These are phyloP conservation scores for Strigamia maritima DNA, from an alignment of 2,888 invertebrate species.

Conservation along the genomic window DNA sequence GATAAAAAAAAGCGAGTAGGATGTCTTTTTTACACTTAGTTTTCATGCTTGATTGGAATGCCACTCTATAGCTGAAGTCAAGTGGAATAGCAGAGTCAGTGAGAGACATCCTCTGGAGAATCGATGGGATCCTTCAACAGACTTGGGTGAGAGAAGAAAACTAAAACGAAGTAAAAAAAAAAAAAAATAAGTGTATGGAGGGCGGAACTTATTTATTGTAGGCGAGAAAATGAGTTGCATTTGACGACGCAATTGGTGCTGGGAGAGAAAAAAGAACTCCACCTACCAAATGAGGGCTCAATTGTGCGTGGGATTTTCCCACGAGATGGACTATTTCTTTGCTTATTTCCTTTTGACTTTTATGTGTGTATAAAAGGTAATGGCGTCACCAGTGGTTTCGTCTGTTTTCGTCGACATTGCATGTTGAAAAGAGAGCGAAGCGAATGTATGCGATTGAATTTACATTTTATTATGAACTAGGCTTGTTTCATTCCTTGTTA, in stretches of 20 bases:
- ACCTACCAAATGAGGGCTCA: constrained; percentile 4
- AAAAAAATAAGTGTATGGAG: background rate
- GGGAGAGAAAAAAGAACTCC: background rate
- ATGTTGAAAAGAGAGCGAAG: background rate
- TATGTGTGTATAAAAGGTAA: constrained; percentile 4
- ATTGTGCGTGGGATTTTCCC: constrained; percentile 4
- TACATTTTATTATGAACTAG: background rate
- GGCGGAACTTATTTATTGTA: constrained; percentile 4
- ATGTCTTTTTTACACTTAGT: constrained; percentile 4
- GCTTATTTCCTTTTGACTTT: constrained; percentile 4
- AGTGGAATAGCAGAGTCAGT: constrained; percentile 4
- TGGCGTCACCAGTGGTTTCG: background rate
- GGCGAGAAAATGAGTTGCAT: constrained; percentile 4
- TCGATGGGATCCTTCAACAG: constrained; percentile 4
- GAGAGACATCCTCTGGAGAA: constrained; percentile 4
- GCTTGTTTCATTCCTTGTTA: background rate
- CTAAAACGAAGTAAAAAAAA: constrained; percentile 4
- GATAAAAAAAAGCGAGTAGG: constrained; percentile 2
- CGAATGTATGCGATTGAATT: background rate
- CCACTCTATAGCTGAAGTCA: constrained; percentile 4
- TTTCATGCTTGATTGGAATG: constrained; percentile 4
- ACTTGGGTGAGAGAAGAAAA: constrained; percentile 4
- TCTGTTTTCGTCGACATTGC: background rate
- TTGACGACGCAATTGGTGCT: constrained; percentile 4
- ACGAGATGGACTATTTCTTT: background rate